These are phyloP conservation scores for Paragorgia papillata DNA, from an alignment of 92 coral and sea anemone genomes.

Conservation along the genomic window DNA sequence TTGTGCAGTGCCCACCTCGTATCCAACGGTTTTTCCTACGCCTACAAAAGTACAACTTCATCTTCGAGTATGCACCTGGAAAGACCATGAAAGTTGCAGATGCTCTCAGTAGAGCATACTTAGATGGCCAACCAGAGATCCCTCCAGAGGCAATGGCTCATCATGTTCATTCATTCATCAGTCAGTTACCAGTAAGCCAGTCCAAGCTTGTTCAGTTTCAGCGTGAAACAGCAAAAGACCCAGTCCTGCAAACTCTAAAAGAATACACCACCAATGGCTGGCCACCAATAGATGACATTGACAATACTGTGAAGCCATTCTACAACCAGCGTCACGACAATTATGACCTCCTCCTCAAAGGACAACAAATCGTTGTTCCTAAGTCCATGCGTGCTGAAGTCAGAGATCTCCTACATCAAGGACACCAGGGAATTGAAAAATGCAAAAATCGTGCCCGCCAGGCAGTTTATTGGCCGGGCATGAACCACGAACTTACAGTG, in stretches of 20 bases:
- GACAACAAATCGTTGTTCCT: constrained; percentile 11
- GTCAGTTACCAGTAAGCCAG: constrained; percentile 3
- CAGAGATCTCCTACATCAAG: constrained; percentile 1
- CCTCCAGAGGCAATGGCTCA: not conserved
- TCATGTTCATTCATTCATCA: not conserved
- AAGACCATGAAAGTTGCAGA: constrained; percentile 8
- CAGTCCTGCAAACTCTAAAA: constrained; percentile 2
- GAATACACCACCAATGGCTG: not conserved
- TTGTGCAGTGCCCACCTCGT: not conserved
- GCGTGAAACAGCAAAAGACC: constrained; percentile 16
- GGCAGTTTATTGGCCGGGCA: constrained; percentile 25
- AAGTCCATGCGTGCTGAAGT: constrained; percentile 1
- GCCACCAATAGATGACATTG: not conserved
- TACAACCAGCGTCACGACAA: not conserved
- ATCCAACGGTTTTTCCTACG: not conserved
- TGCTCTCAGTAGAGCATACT: not conserved
- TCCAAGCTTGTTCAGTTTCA: not conserved
- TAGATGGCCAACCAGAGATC: not conserved
- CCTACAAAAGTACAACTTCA: constrained; percentile 7
- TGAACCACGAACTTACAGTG: constrained; percentile 6
- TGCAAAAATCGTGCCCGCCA: constrained; percentile 27
- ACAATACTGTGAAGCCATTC: not conserved
- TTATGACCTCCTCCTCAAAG: constrained; percentile 27
- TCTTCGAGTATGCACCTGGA: not conserved
- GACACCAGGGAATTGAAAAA: constrained; percentile 25